These are phyloP conservation scores for Drosophila serrata DNA, from an alignment of 1,140 invertebrate genomes.

Conservation along the genomic window DNA sequence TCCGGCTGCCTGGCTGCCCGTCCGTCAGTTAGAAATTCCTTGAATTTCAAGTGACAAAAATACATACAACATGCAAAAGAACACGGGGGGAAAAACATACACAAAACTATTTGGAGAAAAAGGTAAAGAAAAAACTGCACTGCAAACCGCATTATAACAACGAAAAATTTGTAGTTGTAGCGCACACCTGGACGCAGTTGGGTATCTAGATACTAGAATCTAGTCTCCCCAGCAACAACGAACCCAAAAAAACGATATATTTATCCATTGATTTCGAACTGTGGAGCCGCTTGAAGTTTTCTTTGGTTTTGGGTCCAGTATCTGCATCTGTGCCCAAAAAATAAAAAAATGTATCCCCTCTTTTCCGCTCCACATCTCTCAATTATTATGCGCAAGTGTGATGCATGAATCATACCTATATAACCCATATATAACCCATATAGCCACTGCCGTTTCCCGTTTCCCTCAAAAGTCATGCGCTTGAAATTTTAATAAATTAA, in stretches of 20 bases:
- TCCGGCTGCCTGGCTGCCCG: too few species aligned
- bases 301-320: conserved; percentile 17
- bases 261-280: conserved; percentile 56
- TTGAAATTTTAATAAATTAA: conserved; percentile 81
- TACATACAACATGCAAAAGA: background rate
- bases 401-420: conserved; percentile 73
- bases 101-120: conserved; percentile 7
- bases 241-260: background rate
- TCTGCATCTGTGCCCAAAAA: conserved; percentile 34
- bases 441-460: conserved; percentile 34
- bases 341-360: conserved; percentile 4
- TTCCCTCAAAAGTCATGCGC: conserved; percentile 74
- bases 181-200: conserved; percentile 69
- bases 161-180: conserved; percentile 60
- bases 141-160: conserved; percentile 38
- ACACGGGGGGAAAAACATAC: background rate
- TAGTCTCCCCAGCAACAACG: conserved; percentile 65
- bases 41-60: conserved; percentile 36
- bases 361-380: conserved; percentile 42
- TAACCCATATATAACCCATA: conserved; percentile 48
- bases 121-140: background rate
- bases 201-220: conserved; percentile 78
- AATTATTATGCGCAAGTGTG: conserved; percentile 76
- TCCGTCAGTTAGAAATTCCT: conserved; percentile 35
- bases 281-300: conserved; percentile 15